Base-by-base conservation (phyloP, 2,797 vertebrate genomes). In the Pipistrellus pipistrellus region DNA sequence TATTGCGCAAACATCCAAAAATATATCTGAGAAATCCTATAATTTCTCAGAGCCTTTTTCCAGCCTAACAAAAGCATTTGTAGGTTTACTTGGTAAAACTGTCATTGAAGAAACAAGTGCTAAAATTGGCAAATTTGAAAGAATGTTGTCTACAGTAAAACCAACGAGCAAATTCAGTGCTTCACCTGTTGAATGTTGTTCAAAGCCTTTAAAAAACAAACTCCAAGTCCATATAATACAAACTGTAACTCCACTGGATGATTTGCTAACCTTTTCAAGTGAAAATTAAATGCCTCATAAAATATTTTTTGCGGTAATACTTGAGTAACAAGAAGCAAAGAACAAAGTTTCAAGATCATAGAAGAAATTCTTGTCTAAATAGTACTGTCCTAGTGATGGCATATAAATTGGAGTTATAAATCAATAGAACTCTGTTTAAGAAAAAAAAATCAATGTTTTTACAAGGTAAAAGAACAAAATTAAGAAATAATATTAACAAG, bases 231-330 rank as follows among this genome's bases (percentile, higher is more conserved):
- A 69, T 85, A 87, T 72, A 90, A 23, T 91, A 92, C 91, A n/a
- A 51, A 62, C 75, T 46, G 17, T 97, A 72, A 96, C 94, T 14
- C 93, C 85, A 38, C 0, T 97, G 78, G 96, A 96, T 76, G 20
- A 88, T 35, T 87, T 97, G 51, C 71, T 96, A 94, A 85, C 9
- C 15, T 15, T 51, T 3, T 25, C 38, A 68, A 62, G 12, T 80
- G 30, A 88, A 83, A 83, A 73, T 80, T 68, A 94, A 93, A 32
- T 5, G 2, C n/a, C 46, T 80, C 25, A 44, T 53, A 82, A 85
- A 77, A 30, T 78, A 38, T 25, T 44, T 4, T 51, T 48, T 95
- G 15, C 10, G 85, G 69, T 11, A 80, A 35, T 69, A 62, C 66
- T 86, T 55, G 18, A 11, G 38, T 55, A 80, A 82, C 23, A 87